Evolutionary conservation across 2,113 vertebrate species (phyloP).

Genomic region (Maccullochella peelii): DNA sequence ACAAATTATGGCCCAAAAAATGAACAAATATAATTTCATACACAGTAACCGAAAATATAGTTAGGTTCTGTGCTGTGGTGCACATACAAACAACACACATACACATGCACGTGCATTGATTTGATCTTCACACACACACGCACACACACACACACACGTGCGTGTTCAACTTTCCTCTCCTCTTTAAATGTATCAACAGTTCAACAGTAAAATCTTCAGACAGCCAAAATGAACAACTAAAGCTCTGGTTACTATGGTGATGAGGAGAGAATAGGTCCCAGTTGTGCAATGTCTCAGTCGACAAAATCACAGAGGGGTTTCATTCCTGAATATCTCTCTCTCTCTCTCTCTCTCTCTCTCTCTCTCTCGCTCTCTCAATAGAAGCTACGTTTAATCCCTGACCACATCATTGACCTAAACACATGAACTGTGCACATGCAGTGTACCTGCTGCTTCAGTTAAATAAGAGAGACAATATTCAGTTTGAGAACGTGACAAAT

Average conservation of each 20-base stretch:
- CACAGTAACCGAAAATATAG: neutral
- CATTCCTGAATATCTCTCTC: constrained; percentile 44
- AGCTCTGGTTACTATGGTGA: constrained; percentile 73
- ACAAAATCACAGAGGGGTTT: constrained; percentile 53
- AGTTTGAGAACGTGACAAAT: neutral
- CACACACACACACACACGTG: neutral
- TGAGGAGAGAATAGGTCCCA: constrained; percentile 64
- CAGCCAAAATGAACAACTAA: constrained; percentile 43
- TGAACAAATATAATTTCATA: neutral
- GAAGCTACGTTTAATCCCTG: constrained; percentile 5
- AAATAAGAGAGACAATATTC: neutral
- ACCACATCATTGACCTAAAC: neutral
- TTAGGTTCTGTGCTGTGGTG: neutral
- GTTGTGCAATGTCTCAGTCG: constrained; percentile 64
- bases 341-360: constrained; percentile 16
- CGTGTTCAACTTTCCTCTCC: constrained; percentile 2
- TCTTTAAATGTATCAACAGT: constrained; percentile 42
- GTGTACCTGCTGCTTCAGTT: neutral
- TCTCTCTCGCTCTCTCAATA: constrained; percentile 8
- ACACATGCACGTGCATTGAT: neutral
- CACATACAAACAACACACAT: neutral
- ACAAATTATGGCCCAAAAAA: neutral
- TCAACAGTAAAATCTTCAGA: constrained; percentile 41
- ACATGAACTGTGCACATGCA: neutral
- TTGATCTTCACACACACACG: neutral